A percentile compares a stretch with the other conserved stretches of the same genome.
These are phyloP conservation scores for Zosterops pallidus DNA, from an alignment of 2,113 vertebrate genomes.

Conservation along the genomic window DNA sequence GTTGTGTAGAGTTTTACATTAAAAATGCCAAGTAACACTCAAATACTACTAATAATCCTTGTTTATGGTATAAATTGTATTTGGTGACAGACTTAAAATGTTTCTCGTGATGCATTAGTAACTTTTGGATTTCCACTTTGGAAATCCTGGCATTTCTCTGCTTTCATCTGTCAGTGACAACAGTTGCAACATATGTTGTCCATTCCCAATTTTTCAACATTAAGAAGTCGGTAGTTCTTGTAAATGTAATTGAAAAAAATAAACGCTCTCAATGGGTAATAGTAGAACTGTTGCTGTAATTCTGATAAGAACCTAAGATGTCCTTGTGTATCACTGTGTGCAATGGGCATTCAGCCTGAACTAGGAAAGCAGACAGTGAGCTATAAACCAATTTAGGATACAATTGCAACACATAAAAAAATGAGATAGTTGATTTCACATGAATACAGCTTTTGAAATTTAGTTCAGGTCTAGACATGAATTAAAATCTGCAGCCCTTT, in stretches of 20 bases:
- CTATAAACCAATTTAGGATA: conserved; percentile 57
- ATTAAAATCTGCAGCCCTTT: conserved; percentile 29
- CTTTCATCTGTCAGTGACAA: neutral
- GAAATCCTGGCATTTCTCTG: neutral
- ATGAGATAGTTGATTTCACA: conserved; percentile 37
- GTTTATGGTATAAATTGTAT: neutral
- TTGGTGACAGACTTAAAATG: neutral
- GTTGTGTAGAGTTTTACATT: neutral
- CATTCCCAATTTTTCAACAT: neutral
- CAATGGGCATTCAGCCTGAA: conserved; percentile 18
- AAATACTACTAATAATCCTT: neutral
- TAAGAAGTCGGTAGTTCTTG: neutral
- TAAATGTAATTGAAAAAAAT: neutral
- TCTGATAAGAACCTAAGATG: conserved; percentile 44
- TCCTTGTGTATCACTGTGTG: conserved; percentile 13
- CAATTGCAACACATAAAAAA: conserved; percentile 14
- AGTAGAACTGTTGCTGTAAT: conserved; percentile 19
- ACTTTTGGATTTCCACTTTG: neutral
- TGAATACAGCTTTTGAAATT: conserved; percentile 54
- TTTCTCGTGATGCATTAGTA: neutral
- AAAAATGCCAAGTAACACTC: neutral
- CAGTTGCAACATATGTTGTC: neutral
- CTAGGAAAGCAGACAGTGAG: conserved; percentile 29
- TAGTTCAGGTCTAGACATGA: conserved; percentile 37
- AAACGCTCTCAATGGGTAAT: neutral